phyloP scores from a whole-genome alignment of 1,140 invertebrate genomes.

The Chionoecetes opilio region DNA sequence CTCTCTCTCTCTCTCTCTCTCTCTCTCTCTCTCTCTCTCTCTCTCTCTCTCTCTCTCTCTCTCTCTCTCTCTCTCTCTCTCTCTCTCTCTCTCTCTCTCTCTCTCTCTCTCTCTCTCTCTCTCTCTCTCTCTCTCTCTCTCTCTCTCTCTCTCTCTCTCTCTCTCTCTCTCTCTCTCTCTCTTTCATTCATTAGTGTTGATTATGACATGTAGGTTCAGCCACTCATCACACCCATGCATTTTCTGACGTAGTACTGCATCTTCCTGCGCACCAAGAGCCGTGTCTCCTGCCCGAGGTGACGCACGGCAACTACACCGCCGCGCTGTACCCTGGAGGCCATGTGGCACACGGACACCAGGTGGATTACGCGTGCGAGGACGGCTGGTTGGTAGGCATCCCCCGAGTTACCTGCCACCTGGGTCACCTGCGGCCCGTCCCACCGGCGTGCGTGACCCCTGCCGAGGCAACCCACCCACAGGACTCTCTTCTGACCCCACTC shows the following conservation, averaged over 20 bases:
- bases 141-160: no score
- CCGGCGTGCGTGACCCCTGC: constrained; percentile 68
- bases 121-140: no score
- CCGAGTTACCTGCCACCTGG: constrained; percentile 54
- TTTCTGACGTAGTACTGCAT: no score
- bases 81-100: not conserved
- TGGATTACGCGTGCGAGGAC: constrained; percentile 63
- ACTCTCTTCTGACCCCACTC: not conserved
- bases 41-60: no score
- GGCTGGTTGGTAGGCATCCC: constrained; percentile 63
- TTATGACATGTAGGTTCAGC: no score
- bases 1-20: no score
- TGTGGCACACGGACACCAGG: constrained; percentile 32
- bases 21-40: no score
- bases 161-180: constrained; percentile 12
- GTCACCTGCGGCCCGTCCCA: constrained; percentile 45
- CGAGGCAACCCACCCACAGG: constrained; percentile 59
- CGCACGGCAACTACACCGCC: constrained; percentile 48
- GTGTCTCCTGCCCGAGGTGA: constrained; percentile 53
- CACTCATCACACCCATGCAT: no score
- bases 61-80: no score
- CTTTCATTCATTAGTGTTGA: not conserved
- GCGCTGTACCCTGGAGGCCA: not conserved
- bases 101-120: not conserved
- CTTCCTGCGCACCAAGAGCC: constrained; percentile 47